Conservation (phyloP, 2,797 vertebrate genomes). For the Ctenosaura bakeri region DNA sequence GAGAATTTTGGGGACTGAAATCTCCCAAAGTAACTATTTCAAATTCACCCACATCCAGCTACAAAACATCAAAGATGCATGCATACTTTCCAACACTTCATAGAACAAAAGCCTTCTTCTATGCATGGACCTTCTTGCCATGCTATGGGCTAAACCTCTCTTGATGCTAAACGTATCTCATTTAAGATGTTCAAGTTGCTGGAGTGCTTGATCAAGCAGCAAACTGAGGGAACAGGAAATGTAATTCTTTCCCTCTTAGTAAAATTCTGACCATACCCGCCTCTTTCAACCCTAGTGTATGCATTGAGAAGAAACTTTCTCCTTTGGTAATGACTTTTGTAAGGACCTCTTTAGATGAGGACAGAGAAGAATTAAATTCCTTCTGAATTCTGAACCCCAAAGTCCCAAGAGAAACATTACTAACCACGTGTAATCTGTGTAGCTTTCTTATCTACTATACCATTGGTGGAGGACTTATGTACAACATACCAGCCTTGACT, state of each 20-base stretch:
- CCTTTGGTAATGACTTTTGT: neutral
- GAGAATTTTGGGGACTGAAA: neutral
- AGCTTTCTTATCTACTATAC: neutral
- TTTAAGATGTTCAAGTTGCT: neutral
- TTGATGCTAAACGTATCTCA: neutral
- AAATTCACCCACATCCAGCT: neutral
- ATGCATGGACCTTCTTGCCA: neutral
- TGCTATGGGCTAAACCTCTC: neutral
- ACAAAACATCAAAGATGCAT: too few species aligned
- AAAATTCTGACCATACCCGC: neutral
- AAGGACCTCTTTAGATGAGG: neutral
- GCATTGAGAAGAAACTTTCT: too few species aligned
- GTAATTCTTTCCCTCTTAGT: neutral
- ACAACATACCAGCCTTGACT: neutral
- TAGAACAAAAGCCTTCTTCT: too few species aligned
- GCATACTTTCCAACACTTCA: too few species aligned
- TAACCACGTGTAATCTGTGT: neutral
- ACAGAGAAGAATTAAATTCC: neutral
- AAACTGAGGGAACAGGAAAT: neutral
- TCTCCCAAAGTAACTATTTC: neutral
- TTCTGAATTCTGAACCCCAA: neutral
- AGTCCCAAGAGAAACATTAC: neutral
- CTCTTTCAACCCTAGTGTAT: neutral
- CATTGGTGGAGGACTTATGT: neutral
- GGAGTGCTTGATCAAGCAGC: neutral